Percentiles rank a stretch among this genome's conserved stretches.
phyloP scores from a whole-genome alignment of 2,888 invertebrate species.

The Deilephila elpenor region DNA sequence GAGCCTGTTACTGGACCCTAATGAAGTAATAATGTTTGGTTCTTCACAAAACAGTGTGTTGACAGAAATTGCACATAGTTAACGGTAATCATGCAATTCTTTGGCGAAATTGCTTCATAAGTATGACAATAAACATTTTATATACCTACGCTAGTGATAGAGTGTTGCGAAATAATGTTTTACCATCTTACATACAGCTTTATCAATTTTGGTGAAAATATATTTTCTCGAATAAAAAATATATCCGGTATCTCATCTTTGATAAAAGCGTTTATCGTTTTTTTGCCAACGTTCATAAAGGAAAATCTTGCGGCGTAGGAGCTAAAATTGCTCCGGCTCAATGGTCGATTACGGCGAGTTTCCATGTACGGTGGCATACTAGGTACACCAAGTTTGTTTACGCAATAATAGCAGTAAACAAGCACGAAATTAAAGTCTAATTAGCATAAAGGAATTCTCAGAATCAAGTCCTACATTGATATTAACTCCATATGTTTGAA shows the following conservation, averaged over 20 bases:
- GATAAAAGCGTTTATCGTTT: slow-evolving; percentile 6
- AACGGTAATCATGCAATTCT: slow-evolving; percentile 36
- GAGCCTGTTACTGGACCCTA: slow-evolving; percentile 47
- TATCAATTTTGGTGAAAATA: neutral
- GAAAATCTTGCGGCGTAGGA: slow-evolving; percentile 6
- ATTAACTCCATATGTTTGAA: neutral
- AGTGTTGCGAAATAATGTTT: too few relatives aligned
- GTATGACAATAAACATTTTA: neutral
- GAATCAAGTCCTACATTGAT: neutral
- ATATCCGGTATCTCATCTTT: neutral
- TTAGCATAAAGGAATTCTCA: too few relatives aligned
- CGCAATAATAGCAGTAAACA: neutral
- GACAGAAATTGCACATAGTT: slow-evolving; percentile 26
- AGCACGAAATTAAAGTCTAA: too few relatives aligned
- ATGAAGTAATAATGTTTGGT: slow-evolving; percentile 51
- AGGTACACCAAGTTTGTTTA: neutral
- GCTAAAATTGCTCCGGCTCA: slow-evolving; percentile 6
- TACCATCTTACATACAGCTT: neutral
- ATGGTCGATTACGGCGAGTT: neutral
- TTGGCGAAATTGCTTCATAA: neutral
- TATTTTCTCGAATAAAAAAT: neutral
- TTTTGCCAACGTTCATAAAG: neutral
- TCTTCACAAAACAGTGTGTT: slow-evolving; percentile 22
- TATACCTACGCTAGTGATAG: too few relatives aligned
- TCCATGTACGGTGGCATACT: neutral